These are phyloP conservation scores for Aegotheles bennettii DNA, from an alignment of 2,113 vertebrate genomes.

Conservation along the genomic window DNA sequence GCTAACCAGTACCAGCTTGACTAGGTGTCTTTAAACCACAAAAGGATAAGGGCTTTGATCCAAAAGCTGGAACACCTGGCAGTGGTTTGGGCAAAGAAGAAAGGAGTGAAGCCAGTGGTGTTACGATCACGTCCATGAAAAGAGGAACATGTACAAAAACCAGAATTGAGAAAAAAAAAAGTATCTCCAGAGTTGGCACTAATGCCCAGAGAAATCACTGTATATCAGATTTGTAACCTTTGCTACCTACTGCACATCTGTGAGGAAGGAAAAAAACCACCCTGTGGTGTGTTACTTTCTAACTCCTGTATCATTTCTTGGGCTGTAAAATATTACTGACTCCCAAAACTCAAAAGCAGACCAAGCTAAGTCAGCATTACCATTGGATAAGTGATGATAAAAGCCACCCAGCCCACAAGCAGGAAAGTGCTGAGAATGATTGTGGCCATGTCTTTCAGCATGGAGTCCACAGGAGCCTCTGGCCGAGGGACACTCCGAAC, in stretches of 20 bases:
- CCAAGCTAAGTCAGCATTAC: constrained; percentile 59
- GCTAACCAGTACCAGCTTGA: not conserved
- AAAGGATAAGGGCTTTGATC: not conserved
- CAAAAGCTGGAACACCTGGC: not conserved
- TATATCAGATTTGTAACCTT: not conserved
- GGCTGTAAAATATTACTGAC: not conserved
- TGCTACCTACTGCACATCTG: not conserved
- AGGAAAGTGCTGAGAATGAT: constrained; percentile 96
- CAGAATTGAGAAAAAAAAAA: not conserved
- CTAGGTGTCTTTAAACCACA: not conserved
- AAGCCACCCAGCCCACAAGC: constrained; percentile 93
- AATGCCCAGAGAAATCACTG: not conserved
- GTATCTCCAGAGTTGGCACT: not conserved
- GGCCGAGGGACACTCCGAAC: constrained; percentile 46
- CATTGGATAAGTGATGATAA: constrained; percentile 96
- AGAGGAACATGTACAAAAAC: not conserved
- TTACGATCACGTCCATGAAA: not conserved
- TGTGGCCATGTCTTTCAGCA: constrained; percentile 95
- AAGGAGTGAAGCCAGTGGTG: not conserved
- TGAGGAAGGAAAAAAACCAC: not conserved
- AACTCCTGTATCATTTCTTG: not conserved
- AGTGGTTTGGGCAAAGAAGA: not conserved
- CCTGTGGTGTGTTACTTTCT: not conserved
- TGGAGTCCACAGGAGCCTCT: constrained; percentile 88
- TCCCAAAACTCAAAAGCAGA: not conserved